Base-by-base conservation (phyloP, 2,797 vertebrate species). In the Pantherophis vulpinus region DNA sequence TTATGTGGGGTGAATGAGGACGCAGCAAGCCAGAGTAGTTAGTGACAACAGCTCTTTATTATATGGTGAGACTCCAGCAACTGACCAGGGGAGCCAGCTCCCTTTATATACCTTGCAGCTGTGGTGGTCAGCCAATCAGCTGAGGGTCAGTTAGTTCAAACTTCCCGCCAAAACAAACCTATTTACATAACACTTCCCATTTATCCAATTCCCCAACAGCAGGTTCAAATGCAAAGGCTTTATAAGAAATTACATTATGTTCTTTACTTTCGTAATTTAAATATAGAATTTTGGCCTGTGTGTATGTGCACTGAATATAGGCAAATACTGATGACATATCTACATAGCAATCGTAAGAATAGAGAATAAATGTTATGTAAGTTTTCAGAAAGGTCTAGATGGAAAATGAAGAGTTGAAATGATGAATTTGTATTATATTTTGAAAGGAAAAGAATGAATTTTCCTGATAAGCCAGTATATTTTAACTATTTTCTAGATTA, bases 401-500 rank as follows among this genome's bases (percentile, higher is more conserved):
- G 89, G 88, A 63, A 42, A 93, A 94, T 95, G 16, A 95, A 95
- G 89, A 95, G 95, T 95, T 96, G 93, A 96, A 96, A 96, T 70
- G 29, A 88, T 92, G 94, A 54, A 93, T 93, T 70, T 32, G 66
- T 32, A 16, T 91, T 89, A 60, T 87, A 29, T 25, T 91, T 27
- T 91, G 55, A 61, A 70, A 74, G 11, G 25, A 60, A 37, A 88
- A 58, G 14, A 88, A 89, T 5, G 8, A 56, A 27, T 89, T 51
- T 90, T 20, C 56, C 93, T 94, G 95, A 93, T 89, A 95, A 96
- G 94, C 93, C 59, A 16, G 18, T n/a, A 63, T 95, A 94, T 94
- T 95, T 91, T 92, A 95, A 95, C 96, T 96, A 94, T 94, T 96
- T 59, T 4, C n/a, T 56, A 94, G 61, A 92, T 25, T 96, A 2